These are phyloP conservation scores for Apaloderma vittatum DNA, from an alignment of 2,113 vertebrate genomes.

Conservation along the genomic window DNA sequence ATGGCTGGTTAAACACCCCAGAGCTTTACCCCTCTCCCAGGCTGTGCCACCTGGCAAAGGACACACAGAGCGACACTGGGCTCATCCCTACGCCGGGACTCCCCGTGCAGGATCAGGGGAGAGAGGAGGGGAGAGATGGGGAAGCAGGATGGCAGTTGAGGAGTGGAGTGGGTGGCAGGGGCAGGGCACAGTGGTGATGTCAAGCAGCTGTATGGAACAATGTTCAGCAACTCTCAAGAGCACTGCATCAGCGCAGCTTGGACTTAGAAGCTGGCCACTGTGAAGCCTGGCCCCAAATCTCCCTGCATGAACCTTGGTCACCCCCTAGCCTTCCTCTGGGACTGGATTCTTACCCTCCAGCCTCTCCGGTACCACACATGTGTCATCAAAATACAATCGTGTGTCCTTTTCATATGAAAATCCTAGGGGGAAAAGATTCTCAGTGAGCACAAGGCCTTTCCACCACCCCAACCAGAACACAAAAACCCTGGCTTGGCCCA, in stretches of 20 bases:
- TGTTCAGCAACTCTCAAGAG: background rate
- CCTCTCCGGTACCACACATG: conserved; percentile 93
- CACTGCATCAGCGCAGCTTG: fast-evolving
- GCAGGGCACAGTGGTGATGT: fast-evolving
- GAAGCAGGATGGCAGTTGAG: fast-evolving
- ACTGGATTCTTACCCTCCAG: conserved; percentile 85
- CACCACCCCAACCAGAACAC: background rate
- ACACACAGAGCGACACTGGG: fast-evolving
- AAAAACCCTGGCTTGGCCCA: background rate
- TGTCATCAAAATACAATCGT: conserved; percentile 92
- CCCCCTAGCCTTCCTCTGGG: background rate
- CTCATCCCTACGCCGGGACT: fast-evolving
- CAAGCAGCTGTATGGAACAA: fast-evolving
- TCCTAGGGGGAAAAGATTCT: conserved; percentile 69
- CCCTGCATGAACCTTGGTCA: fast-evolving
- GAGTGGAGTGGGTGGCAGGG: background rate
- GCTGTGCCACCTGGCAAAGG: background rate
- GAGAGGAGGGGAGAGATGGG: background rate
- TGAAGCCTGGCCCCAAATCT: background rate
- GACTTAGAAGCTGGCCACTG: background rate
- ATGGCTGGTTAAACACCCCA: fast-evolving
- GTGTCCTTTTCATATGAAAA: conserved; percentile 93
- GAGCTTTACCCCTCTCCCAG: background rate
- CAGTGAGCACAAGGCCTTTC: background rate
- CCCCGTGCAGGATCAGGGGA: background rate